Percentiles rank a stretch among this genome's conserved stretches.
phyloP scores from a whole-genome alignment of 1,140 invertebrate genomes.

The Leptinotarsa defecta region DNA sequence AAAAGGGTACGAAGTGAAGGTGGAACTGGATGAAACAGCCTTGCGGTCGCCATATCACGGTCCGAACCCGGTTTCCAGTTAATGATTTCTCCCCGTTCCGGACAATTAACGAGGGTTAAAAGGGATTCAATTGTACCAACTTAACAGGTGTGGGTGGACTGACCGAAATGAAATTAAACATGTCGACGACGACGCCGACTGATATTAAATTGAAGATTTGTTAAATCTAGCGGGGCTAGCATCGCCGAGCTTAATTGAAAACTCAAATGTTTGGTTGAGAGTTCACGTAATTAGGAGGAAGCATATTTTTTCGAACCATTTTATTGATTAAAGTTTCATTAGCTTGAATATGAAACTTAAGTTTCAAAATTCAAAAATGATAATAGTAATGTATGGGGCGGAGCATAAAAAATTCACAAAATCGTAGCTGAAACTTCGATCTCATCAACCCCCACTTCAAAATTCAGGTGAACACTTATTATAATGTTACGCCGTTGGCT shows the following conservation, averaged over 20 bases:
- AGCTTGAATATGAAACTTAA: background rate
- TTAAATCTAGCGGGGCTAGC: background rate
- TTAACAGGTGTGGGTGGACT: constrained; percentile 55
- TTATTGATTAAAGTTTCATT: background rate
- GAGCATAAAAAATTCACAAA: too few relatives aligned
- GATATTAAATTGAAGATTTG: constrained; percentile 21
- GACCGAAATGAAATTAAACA: constrained; percentile 54
- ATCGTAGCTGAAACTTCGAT: too few relatives aligned
- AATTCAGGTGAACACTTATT: too few relatives aligned
- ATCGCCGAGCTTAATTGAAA: background rate
- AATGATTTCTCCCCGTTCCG: constrained; percentile 55
- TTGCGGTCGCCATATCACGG: constrained; percentile 51
- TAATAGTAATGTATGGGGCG: too few relatives aligned
- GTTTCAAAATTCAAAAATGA: background rate
- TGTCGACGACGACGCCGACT: constrained; percentile 33
- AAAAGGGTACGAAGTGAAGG: background rate
- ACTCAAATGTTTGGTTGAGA: background rate
- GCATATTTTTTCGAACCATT: background rate
- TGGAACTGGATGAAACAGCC: constrained; percentile 33
- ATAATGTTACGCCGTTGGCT: too few relatives aligned
- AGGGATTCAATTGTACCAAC: constrained; percentile 55
- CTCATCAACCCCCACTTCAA: too few relatives aligned
- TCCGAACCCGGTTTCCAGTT: constrained; percentile 44
- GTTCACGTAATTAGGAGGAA: background rate
- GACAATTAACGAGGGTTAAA: constrained; percentile 57